These are phyloP conservation scores for Urechis unicinctus DNA, from an alignment of 2,888 invertebrate species.

Conservation along the genomic window DNA sequence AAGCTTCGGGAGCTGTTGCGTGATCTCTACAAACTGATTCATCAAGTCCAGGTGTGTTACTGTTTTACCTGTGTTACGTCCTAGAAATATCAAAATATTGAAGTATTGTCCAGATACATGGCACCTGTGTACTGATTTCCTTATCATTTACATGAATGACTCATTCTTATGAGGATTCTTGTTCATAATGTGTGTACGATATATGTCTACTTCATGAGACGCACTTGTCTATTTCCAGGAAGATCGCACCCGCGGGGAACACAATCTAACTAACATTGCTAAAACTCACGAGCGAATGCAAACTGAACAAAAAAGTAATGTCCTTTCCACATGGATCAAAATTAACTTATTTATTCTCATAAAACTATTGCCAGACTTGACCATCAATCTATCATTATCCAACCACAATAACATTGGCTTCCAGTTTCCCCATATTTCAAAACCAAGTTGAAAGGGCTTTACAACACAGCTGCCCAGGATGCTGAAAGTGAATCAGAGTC, in stretches of 20 bases:
- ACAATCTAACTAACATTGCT: conserved; percentile 70
- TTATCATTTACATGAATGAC: too few relatives aligned
- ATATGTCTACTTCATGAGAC: too few relatives aligned
- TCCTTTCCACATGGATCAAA: background rate
- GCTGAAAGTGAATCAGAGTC: conserved; percentile 76
- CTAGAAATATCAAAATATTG: too few relatives aligned
- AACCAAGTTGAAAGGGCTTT: conserved; percentile 72
- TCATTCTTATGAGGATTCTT: too few relatives aligned
- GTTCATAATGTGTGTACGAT: too few relatives aligned
- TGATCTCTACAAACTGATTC: conserved; percentile 68
- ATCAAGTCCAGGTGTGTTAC: conserved; percentile 66
- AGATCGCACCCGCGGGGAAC: conserved; percentile 72
- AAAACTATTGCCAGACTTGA: too few relatives aligned
- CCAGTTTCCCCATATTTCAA: conserved; percentile 52
- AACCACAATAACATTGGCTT: too few relatives aligned
- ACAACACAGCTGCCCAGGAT: conserved; percentile 73
- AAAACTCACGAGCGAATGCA: conserved; percentile 67
- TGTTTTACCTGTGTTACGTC: too few relatives aligned
- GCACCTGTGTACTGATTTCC: too few relatives aligned
- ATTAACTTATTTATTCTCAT: background rate
- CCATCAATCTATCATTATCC: too few relatives aligned
- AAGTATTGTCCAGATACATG: too few relatives aligned
- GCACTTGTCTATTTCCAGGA: too few relatives aligned
- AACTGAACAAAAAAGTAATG: conserved; percentile 44
- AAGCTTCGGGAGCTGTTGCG: conserved; percentile 69